phyloP scores from a whole-genome alignment of 1,140 invertebrate species.

The Lysiphlebus fabarum region DNA sequence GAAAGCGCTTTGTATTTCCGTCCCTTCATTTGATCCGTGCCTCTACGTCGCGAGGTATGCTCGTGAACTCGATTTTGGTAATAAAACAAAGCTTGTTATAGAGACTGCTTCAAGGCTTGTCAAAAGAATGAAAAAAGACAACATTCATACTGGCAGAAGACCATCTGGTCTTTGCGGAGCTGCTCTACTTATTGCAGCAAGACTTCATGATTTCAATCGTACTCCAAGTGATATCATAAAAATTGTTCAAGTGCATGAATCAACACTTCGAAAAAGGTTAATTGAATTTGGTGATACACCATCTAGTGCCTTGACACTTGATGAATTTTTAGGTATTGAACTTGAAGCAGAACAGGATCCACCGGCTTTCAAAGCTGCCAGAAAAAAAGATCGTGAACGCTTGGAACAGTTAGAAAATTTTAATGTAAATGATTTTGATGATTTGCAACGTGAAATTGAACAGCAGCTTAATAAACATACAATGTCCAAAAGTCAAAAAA shows the following conservation, averaged over 20 bases:
- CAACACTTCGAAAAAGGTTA: slow-evolving; percentile 86
- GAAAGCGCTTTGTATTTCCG: slow-evolving; percentile 85
- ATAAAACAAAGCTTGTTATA: slow-evolving; percentile 91
- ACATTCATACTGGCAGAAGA: slow-evolving; percentile 90
- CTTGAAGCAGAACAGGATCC: slow-evolving; percentile 96
- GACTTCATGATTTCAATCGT: slow-evolving; percentile 88
- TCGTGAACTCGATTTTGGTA: slow-evolving; percentile 87
- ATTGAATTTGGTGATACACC: slow-evolving; percentile 96
- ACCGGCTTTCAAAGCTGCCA: slow-evolving; percentile 86
- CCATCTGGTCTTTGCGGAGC: slow-evolving; percentile 96
- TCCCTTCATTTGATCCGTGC: slow-evolving; percentile 93
- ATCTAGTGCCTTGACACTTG: slow-evolving; percentile 76
- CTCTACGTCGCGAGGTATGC: slow-evolving; percentile 93
- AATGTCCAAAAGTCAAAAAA: slow-evolving; percentile 53
- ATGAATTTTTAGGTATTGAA: slow-evolving; percentile 97
- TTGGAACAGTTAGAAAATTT: slow-evolving; percentile 61
- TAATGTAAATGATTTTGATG: slow-evolving; percentile 59
- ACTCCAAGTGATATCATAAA: slow-evolving; percentile 86
- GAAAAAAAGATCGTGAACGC: slow-evolving; percentile 80
- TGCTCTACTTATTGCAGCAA: slow-evolving; percentile 90
- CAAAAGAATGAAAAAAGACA: slow-evolving; percentile 96
- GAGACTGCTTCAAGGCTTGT: slow-evolving; percentile 91
- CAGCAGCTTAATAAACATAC: slow-evolving; percentile 64
- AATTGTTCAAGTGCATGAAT: slow-evolving; percentile 94
- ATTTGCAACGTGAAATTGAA: slow-evolving; percentile 74